Conservation (phyloP, 1,140 invertebrate species). For the Zaprionus vittiger region DNA sequence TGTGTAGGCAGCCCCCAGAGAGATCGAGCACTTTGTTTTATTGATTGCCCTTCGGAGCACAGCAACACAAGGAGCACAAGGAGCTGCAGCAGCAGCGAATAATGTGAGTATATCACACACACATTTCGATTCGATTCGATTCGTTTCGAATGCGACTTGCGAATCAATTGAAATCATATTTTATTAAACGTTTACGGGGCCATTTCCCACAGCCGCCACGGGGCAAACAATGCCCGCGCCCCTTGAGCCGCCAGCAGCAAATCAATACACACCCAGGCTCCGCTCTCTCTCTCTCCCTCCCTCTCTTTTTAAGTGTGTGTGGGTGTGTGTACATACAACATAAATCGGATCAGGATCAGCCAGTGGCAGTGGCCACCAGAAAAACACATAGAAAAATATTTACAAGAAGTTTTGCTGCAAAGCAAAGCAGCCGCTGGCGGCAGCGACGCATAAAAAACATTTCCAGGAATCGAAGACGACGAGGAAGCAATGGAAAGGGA, state of each 20-base stretch:
- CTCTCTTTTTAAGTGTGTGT: conserved; percentile 6
- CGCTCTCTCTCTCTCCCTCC: background rate
- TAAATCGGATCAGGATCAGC: conserved; percentile 53
- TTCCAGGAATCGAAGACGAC: conserved; percentile 22
- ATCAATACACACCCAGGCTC: conserved; percentile 28
- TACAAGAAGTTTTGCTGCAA: conserved; percentile 66
- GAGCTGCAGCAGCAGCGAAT: conserved; percentile 22
- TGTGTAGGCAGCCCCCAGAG: conserved; percentile 33
- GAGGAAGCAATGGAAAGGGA: background rate
- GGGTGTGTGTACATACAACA: conserved; percentile 38
- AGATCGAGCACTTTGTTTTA: conserved; percentile 66
- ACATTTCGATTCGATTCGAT: conserved; percentile 50
- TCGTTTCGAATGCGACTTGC: conserved; percentile 70
- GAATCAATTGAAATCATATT: conserved; percentile 81
- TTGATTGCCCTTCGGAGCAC: conserved; percentile 57
- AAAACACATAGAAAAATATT: conserved; percentile 63
- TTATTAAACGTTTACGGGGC: conserved; percentile 79
- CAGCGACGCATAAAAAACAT: conserved; percentile 61
- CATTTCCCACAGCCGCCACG: conserved; percentile 72
- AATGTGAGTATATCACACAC: conserved; percentile 56
- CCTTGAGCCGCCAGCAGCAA: conserved; percentile 27
- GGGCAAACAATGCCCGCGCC: conserved; percentile 39
- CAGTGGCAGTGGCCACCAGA: conserved; percentile 26
- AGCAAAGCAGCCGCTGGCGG: conserved; percentile 46
- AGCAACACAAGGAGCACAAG: background rate